Evolutionary conservation across 35 echinoderm and acorn worm genomes (phyloP).

Genomic region (Eucidaris tribuloides): DNA sequence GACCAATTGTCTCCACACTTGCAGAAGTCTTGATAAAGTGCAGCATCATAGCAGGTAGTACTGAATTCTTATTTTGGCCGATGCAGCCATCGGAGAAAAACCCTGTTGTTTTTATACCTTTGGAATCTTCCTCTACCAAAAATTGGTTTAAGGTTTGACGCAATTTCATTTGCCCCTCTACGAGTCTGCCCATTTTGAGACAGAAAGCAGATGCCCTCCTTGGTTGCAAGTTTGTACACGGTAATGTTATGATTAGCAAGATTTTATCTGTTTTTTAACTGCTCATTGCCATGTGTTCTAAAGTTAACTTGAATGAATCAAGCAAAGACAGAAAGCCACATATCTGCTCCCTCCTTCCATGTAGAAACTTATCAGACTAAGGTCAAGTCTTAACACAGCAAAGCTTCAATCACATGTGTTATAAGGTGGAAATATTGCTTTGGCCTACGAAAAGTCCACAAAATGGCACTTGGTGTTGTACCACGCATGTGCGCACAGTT

Average conservation of each 20-base stretch:
- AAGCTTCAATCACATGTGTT: too few species aligned
- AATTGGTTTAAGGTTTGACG: conserved; percentile 29
- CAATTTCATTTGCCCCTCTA: conserved; percentile 43
- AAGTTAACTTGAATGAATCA: too few species aligned
- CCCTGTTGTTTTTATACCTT: conserved; percentile 35
- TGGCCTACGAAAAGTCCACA: too few species aligned
- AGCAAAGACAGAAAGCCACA: too few species aligned
- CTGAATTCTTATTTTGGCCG: conserved; percentile 75
- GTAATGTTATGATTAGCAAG: conserved; percentile 67
- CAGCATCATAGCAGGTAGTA: conserved; percentile 72
- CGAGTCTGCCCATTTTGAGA: conserved; percentile 47
- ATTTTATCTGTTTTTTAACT: too few species aligned
- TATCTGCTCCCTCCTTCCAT: too few species aligned
- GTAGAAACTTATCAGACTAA: too few species aligned
- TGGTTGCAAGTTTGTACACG: conserved; percentile 45
- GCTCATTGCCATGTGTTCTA: too few species aligned
- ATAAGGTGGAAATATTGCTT: too few species aligned
- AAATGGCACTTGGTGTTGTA: too few species aligned
- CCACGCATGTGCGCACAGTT: too few species aligned
- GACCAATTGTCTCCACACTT: conserved; percentile 26
- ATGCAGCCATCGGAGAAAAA: conserved; percentile 71
- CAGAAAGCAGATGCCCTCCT: conserved; percentile 40
- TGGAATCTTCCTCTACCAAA: conserved; percentile 18
- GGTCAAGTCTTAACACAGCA: too few species aligned
- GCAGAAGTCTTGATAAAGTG: conserved; percentile 36